Percentiles rank a stretch among this genome's conserved stretches.
phyloP scores from a whole-genome alignment of 2,888 invertebrate species.

The Tetragonisca angustula region DNA sequence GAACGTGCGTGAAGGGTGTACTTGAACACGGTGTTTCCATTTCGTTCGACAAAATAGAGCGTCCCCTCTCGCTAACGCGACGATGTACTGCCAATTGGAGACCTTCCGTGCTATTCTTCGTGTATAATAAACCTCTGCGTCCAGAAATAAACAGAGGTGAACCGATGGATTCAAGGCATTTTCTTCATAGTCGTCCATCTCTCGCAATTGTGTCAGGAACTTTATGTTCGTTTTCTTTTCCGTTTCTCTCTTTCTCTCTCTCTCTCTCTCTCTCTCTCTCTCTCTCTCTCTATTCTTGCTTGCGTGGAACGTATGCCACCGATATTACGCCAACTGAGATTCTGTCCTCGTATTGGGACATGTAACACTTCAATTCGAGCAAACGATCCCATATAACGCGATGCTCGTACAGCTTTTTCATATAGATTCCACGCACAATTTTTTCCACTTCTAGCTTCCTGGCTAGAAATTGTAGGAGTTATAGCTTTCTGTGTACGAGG shows the following conservation, averaged over 20 bases:
- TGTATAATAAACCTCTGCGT: neutral
- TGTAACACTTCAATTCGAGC: too few species aligned
- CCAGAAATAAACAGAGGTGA: neutral
- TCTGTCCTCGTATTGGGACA: neutral
- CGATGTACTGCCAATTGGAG: slow-evolving; percentile 24
- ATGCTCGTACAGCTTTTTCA: too few species aligned
- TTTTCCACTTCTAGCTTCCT: too few species aligned
- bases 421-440: too few species aligned
- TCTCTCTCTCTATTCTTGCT: neutral
- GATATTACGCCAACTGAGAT: neutral
- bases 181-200: neutral
- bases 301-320: neutral
- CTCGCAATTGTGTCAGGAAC: neutral
- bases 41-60: slow-evolving; percentile 43
- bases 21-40: slow-evolving; percentile 49
- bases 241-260: too few species aligned
- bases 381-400: too few species aligned
- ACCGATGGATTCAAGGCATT: slow-evolving; percentile 2
- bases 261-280: neutral
- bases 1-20: slow-evolving; percentile 21
- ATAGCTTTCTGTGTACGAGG: too few species aligned
- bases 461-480: too few species aligned
- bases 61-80: slow-evolving; percentile 28
- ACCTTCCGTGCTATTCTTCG: neutral
- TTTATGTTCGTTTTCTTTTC: neutral